phyloP scores from a whole-genome alignment of 2,113 vertebrate genomes.

The Cairina moschata region DNA sequence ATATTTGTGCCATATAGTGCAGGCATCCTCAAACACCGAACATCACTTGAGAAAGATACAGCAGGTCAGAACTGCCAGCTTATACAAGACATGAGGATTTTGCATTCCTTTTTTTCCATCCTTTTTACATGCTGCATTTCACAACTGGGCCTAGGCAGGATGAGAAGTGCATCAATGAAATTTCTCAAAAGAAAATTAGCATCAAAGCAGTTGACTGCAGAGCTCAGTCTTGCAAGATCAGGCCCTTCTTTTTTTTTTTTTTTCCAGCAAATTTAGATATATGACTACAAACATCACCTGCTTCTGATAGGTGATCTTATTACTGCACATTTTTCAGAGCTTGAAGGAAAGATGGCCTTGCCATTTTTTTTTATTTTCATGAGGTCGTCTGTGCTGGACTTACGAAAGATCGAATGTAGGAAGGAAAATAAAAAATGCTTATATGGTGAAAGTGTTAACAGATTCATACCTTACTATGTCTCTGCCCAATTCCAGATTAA shows the following conservation, averaged over 20 bases:
- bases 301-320: conserved; percentile 9
- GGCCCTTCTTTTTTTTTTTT: not conserved
- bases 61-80: not conserved
- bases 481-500: not conserved
- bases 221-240: not conserved
- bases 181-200: not conserved
- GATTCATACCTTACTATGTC: not conserved
- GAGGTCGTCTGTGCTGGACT: not conserved
- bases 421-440: not conserved
- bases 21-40: not conserved
- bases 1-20: not conserved
- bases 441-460: not conserved
- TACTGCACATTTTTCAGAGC: not conserved
- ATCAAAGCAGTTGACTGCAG: not conserved
- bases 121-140: not conserved
- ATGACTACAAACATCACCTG: not conserved
- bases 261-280: not conserved
- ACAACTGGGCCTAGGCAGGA: not conserved
- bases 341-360: not conserved
- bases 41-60: not conserved
- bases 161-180: fast-evolving
- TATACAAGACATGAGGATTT: not conserved
- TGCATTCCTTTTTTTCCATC: not conserved
- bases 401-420: not conserved
- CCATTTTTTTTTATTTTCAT: conserved; percentile 3